Conservation (phyloP, 2,113 vertebrate species). For the Seriola quinqueradiata region DNA sequence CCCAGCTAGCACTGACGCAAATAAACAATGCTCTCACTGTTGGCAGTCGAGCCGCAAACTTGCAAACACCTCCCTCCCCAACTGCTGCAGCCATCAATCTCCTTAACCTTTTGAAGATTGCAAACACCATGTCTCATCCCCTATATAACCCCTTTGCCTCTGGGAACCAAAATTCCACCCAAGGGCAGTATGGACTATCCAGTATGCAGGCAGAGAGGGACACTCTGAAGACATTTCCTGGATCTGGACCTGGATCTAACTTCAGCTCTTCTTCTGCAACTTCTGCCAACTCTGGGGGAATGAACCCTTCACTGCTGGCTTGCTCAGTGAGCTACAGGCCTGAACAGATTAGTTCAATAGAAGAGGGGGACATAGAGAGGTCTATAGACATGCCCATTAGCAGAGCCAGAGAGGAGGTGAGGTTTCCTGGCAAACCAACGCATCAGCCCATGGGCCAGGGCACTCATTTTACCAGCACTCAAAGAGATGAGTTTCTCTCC, state of each 20-base stretch:
- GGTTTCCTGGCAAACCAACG: slow-evolving; percentile 83
- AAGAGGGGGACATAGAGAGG: slow-evolving; percentile 61
- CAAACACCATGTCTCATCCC: slow-evolving; percentile 91
- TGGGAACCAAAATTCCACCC: slow-evolving; percentile 80
- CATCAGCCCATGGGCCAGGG: slow-evolving; percentile 74
- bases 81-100: slow-evolving; percentile 84
- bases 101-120: slow-evolving; percentile 87
- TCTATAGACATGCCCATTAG: slow-evolving; percentile 78
- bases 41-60: slow-evolving; percentile 52
- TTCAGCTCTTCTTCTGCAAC: slow-evolving; percentile 36
- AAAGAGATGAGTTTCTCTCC: slow-evolving; percentile 59
- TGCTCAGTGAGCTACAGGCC: slow-evolving; percentile 76
- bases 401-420: slow-evolving; percentile 82
- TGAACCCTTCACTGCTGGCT: slow-evolving; percentile 45
- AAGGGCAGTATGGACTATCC: slow-evolving; percentile 54
- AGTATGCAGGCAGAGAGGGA: slow-evolving; percentile 83
- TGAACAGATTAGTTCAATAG: slow-evolving; percentile 54
- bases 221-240: slow-evolving; percentile 64
- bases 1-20: slow-evolving; percentile 89
- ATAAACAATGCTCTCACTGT: slow-evolving; percentile 78
- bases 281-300: slow-evolving; percentile 33
- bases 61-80: slow-evolving; percentile 53
- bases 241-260: slow-evolving; percentile 57
- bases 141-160: slow-evolving; percentile 89
- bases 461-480: slow-evolving; percentile 79